Evolutionary conservation across 2,113 vertebrate genomes (phyloP).

Genomic region (Proteles cristata): DNA sequence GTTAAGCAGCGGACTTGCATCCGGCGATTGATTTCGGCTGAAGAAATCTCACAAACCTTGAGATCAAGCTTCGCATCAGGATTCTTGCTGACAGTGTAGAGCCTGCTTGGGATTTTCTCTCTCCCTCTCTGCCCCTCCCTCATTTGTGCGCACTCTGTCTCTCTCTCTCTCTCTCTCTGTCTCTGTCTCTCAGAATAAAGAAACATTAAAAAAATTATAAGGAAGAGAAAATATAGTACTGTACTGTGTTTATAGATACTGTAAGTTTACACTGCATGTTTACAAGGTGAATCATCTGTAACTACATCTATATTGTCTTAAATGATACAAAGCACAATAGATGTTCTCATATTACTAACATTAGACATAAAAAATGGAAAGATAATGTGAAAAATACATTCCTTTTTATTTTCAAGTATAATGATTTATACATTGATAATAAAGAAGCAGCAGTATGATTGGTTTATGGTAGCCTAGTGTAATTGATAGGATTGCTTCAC

Average conservation of each 20-base stretch:
- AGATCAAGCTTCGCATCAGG: too few species aligned
- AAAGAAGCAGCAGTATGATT: background rate
- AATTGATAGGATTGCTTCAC: background rate
- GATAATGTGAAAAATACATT: background rate
- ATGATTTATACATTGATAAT: background rate
- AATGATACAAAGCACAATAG: background rate
- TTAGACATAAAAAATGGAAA: background rate
- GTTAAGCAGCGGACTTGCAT: too few species aligned
- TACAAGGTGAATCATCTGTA: background rate
- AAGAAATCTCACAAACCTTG: too few species aligned
- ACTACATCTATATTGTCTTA: background rate
- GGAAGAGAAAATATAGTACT: background rate
- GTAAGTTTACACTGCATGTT: background rate
- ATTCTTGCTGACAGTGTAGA: too few species aligned
- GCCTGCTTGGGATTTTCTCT: too few species aligned
- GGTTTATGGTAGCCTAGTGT: background rate
- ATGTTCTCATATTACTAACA: background rate
- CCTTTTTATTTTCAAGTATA: background rate
- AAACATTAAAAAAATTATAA: background rate
- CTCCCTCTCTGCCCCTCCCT: too few species aligned
- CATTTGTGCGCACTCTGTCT: too few species aligned
- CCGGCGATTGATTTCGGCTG: too few species aligned
- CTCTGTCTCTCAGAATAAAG: too few species aligned
- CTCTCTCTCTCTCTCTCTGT: too few species aligned
- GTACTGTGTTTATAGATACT: background rate